Base-by-base conservation (phyloP, 2,113 vertebrate species). In the Hucho hucho region DNA sequence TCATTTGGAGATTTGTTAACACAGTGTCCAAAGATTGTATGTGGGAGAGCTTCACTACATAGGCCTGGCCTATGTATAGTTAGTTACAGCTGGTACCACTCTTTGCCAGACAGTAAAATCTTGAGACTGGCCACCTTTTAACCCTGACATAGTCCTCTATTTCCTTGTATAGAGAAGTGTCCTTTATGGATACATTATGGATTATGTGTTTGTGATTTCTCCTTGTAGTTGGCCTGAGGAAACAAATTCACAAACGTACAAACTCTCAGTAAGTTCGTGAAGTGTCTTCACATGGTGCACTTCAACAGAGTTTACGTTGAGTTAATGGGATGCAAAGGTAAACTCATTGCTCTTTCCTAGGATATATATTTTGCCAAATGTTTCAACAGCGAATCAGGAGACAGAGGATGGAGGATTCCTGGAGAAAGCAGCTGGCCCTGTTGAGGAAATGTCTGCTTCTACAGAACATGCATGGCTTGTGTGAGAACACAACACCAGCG, bases 401-500 rank as follows among this genome's bases (percentile, higher is more conserved):
- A 73, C 37, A 70, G 59, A 46, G 49, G 43, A 4, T 64, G 58
- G n/a, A 67, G 20, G 24, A 59, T 49, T 26, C 67, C 68, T 28
- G 14, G 9, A 69, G 76, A 56, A 69, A 76, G 74, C 70, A 79
- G 70, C 64, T 81, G 66, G 64, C 73, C 73, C 73, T 75, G 59
- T 12, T 20, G 47, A 81, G 78, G 79, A 81, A 75, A 86, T 83
- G 37, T 32, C 82, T 79, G 73, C 28, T 16, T 67, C 47, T 29
- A 13, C 12, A 37, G 24, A 20, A 72, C 73, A 71, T 70, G 43
- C 24, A 75, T 58, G 28, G 64, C 3, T 2, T 24, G 37, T 43
- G 37, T 43, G 9, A 43, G 37, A 43, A 43, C 24, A 14, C 43
- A 72, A 77, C 20, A 53, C 37, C 4, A 24, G 9, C n/a, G n/a